A percentile compares a stretch with the other conserved stretches of the same genome.
These are phyloP conservation scores for Scophthalmus maximus DNA, from an alignment of 2,113 vertebrate species.

Conservation along the genomic window DNA sequence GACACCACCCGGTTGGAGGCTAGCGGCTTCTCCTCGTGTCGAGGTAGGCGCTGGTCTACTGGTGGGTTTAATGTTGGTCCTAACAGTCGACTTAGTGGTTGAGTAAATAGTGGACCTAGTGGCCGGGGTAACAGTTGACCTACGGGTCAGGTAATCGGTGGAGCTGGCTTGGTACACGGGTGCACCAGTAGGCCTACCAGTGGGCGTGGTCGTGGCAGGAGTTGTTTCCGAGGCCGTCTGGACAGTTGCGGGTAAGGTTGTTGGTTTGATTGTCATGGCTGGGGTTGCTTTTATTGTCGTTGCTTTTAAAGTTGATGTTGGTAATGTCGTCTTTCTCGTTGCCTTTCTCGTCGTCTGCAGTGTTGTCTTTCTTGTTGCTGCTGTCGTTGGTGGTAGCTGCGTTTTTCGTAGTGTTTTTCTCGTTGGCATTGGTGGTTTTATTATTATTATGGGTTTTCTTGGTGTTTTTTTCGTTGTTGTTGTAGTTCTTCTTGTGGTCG, in stretches of 20 bases:
- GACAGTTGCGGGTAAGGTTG: constrained; percentile 22
- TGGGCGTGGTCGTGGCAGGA: constrained; percentile 47
- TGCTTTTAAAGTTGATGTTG: constrained; percentile 39
- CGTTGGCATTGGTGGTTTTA: constrained; percentile 61
- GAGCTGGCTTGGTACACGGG: constrained; percentile 45
- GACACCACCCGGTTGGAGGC: constrained; percentile 36
- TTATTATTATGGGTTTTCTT: constrained; percentile 42
- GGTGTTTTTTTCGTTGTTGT: constrained; percentile 41
- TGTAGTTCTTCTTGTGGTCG: constrained; percentile 59
- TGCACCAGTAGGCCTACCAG: constrained; percentile 68
- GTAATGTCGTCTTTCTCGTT: constrained; percentile 31
- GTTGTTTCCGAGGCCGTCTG: constrained; percentile 50
- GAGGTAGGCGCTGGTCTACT: constrained; percentile 20
- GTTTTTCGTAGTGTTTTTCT: constrained; percentile 47
- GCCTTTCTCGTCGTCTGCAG: not conserved
- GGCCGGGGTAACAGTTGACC: not conserved
- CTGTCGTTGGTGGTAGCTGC: not conserved
- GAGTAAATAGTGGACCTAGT: constrained; percentile 8
- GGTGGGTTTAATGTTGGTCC: constrained; percentile 42
- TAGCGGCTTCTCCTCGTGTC: constrained; percentile 39
- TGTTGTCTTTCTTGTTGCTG: constrained; percentile 1
- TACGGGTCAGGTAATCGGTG: constrained; percentile 34
- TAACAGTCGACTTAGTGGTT: constrained; percentile 22
- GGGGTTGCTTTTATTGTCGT: constrained; percentile 42
- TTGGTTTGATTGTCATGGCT: constrained; percentile 52